Percentiles rank a stretch among this genome's conserved stretches.
Evolutionary conservation across 2,888 invertebrate species (phyloP).

Genomic region (Esperia sulphurella): DNA sequence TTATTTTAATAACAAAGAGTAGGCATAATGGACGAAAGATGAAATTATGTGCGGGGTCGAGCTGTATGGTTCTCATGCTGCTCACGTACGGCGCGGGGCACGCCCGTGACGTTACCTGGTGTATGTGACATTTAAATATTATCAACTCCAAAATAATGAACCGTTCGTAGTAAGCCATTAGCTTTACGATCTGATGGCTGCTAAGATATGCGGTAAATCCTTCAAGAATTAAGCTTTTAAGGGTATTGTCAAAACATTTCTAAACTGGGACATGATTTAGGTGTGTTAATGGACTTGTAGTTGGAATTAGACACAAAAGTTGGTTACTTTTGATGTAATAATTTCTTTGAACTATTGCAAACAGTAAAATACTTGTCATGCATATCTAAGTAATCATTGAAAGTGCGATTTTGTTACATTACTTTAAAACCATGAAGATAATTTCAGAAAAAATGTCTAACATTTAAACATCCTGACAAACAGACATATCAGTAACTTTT

Average conservation of each 20-base stretch:
- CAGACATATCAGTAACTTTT: background rate
- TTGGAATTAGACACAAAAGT: background rate
- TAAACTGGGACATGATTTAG: slow-evolving; percentile 6
- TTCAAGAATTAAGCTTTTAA: slow-evolving; percentile 11
- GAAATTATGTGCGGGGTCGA: slow-evolving; percentile 71
- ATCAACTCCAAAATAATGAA: slow-evolving; percentile 68
- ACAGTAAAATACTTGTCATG: too few relatives aligned
- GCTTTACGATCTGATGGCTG: slow-evolving; percentile 45
- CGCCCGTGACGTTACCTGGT: slow-evolving; percentile 54
- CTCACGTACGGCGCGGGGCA: slow-evolving; percentile 58
- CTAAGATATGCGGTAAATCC: slow-evolving; percentile 31
- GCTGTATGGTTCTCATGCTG: slow-evolving; percentile 64
- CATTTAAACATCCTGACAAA: background rate
- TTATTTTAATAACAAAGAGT: slow-evolving; percentile 77
- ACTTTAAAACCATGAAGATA: too few relatives aligned
- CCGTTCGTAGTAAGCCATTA: slow-evolving; percentile 58
- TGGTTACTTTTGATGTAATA: background rate
- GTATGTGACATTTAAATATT: slow-evolving; percentile 63
- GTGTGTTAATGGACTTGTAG: background rate
- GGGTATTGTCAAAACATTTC: slow-evolving; percentile 6
- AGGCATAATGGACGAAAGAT: slow-evolving; percentile 70
- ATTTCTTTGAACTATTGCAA: too few relatives aligned
- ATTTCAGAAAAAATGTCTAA: too few relatives aligned
- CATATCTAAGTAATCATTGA: too few relatives aligned
- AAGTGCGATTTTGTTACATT: too few relatives aligned